A percentile compares a stretch with the other conserved stretches of the same genome.
phyloP scores from a whole-genome alignment of 2,113 vertebrate species.

The Dinomys branickii region DNA sequence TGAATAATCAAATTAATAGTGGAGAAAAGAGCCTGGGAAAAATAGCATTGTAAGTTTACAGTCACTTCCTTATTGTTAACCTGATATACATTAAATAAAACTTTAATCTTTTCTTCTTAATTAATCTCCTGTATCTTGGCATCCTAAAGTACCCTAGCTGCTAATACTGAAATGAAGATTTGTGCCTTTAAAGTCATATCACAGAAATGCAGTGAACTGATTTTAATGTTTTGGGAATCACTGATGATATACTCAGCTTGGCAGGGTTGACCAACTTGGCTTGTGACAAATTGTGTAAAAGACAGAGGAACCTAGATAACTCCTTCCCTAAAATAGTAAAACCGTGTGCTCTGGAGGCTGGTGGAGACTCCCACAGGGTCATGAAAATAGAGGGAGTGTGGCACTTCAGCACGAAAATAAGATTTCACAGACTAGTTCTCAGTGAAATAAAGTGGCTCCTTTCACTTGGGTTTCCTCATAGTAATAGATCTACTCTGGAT shows the following conservation, averaged over 20 bases:
- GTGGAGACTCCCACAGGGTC: not conserved
- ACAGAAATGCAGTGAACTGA: conserved; percentile 25
- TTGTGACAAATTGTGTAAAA: conserved; percentile 8
- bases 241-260: not conserved
- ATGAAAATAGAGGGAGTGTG: not conserved
- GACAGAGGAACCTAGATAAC: not conserved
- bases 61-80: conserved; percentile 17
- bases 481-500: not conserved
- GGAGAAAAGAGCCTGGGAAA: not conserved
- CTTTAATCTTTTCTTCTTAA: not conserved
- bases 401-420: not conserved
- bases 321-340: conserved; percentile 5
- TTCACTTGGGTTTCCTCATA: not conserved
- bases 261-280: not conserved
- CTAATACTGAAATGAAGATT: conserved; percentile 39
- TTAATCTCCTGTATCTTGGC: not conserved
- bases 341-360: not conserved
- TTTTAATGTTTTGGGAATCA: conserved; percentile 26
- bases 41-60: not conserved
- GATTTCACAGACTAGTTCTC: not conserved
- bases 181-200: conserved; percentile 8
- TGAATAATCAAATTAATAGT: not conserved
- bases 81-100: conserved; percentile 44
- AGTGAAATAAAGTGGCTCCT: not conserved
- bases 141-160: not conserved